Evolutionary conservation across 1,140 invertebrate genomes (phyloP).

Genomic region (Cherax destructor): DNA sequence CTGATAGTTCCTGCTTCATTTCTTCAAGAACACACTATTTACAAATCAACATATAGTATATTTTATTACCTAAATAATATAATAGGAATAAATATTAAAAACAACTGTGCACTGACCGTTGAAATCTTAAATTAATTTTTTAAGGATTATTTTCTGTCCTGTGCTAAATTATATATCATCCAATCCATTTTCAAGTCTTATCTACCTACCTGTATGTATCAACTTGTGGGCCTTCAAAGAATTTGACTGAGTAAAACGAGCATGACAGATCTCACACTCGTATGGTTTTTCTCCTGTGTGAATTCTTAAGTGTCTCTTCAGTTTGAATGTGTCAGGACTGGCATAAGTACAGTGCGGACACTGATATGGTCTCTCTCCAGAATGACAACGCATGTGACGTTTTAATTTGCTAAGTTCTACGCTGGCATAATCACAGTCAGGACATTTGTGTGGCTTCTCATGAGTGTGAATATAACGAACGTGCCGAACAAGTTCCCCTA

Average conservation of each 20-base stretch:
- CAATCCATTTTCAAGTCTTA: neutral
- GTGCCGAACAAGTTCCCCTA: slow-evolving; percentile 93
- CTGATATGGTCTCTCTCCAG: slow-evolving; percentile 80
- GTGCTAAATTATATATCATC: too few species aligned
- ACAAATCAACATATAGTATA: too few species aligned
- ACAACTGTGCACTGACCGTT: too few species aligned
- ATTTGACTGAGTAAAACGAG: slow-evolving; percentile 96
- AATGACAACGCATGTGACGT: slow-evolving; percentile 94
- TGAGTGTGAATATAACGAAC: slow-evolving; percentile 94
- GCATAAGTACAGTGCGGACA: slow-evolving; percentile 98
- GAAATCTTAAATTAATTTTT: too few species aligned
- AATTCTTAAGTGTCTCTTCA: slow-evolving; percentile 82
- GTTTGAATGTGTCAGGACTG: slow-evolving; percentile 97
- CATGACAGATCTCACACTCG: slow-evolving; percentile 80
- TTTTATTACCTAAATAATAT: too few species aligned
- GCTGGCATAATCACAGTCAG: slow-evolving; percentile 95
- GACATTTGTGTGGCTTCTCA: slow-evolving; percentile 96
- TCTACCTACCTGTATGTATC: slow-evolving; percentile 89
- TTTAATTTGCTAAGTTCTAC: slow-evolving; percentile 95
- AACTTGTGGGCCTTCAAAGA: slow-evolving; percentile 95
- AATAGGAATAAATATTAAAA: too few species aligned
- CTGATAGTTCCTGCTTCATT: too few species aligned
- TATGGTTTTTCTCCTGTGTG: slow-evolving; percentile 83
- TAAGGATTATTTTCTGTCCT: too few species aligned
- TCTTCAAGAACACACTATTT: too few species aligned